These are phyloP conservation scores for Austrolebias charrua DNA, from an alignment of 2,797 vertebrate species.

Conservation along the genomic window DNA sequence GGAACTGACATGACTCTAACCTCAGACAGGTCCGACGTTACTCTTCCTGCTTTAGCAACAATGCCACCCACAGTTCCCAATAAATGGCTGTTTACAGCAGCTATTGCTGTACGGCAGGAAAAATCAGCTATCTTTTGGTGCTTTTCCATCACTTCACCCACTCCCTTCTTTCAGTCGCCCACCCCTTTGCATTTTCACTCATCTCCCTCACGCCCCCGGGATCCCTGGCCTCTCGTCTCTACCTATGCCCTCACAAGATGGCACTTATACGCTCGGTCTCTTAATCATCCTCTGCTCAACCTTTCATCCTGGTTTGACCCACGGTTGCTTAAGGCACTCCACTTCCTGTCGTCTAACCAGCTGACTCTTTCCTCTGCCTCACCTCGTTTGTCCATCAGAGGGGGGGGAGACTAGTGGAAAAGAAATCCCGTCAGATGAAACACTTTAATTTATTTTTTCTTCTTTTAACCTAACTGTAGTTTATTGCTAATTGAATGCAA, in stretches of 20 bases:
- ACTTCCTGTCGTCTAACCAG: slow-evolving; percentile 38
- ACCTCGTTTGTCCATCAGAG: slow-evolving; percentile 14
- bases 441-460: background rate
- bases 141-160: slow-evolving; percentile 53
- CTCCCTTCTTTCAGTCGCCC: slow-evolving; percentile 40
- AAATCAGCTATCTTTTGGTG: slow-evolving; percentile 60
- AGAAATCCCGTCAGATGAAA: slow-evolving; percentile 2
- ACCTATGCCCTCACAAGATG: slow-evolving; percentile 21
- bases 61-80: slow-evolving; percentile 27
- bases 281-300: slow-evolving; percentile 45
- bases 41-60: slow-evolving; percentile 24
- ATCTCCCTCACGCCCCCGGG: slow-evolving; percentile 55
- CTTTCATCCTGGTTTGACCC: slow-evolving; percentile 45
- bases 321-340: slow-evolving; percentile 44
- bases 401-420: slow-evolving; percentile 1
- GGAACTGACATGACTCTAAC: slow-evolving; percentile 37
- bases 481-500: background rate
- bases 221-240: slow-evolving; percentile 33
- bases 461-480: background rate
- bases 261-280: slow-evolving; percentile 33
- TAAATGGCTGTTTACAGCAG: slow-evolving; percentile 54
- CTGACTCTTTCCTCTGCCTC: slow-evolving; percentile 30
- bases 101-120: slow-evolving; percentile 15
- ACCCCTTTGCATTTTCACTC: slow-evolving; percentile 45
- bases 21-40: slow-evolving; percentile 37